phyloP scores from a whole-genome alignment of 2,888 invertebrate genomes.

The Euplagia quadripunctaria region DNA sequence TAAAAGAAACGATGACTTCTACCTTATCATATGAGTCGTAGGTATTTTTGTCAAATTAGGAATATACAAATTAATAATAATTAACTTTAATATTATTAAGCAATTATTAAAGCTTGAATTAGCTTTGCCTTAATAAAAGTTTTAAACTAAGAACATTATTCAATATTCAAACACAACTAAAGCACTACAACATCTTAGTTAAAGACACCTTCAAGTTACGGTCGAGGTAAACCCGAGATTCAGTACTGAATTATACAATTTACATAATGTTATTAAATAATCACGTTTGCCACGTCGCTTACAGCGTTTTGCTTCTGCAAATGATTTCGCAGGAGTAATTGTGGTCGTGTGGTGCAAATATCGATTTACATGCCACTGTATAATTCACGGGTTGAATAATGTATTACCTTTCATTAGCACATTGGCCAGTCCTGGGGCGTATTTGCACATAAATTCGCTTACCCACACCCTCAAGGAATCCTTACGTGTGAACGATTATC shows the following conservation, averaged over 20 bases:
- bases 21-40: no score
- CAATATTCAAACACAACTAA: constrained; percentile 24
- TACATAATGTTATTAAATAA: constrained; percentile 55
- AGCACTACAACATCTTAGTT: constrained; percentile 32
- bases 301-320: constrained; percentile 67
- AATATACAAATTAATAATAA: no score
- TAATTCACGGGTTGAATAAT: constrained; percentile 87
- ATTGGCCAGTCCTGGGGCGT: constrained; percentile 83
- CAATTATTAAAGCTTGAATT: no score
- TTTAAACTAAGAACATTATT: not conserved
- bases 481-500: constrained; percentile 81
- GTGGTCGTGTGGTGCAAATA: constrained; percentile 85
- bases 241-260: constrained; percentile 47
- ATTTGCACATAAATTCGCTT: constrained; percentile 86
- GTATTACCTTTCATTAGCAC: constrained; percentile 87
- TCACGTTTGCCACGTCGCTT: constrained; percentile 46
- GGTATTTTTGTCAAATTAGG: no score
- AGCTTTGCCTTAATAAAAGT: not conserved
- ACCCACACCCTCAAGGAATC: constrained; percentile 81
- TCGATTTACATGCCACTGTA: constrained; percentile 87
- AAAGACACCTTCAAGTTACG: constrained; percentile 26
- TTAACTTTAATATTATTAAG: not conserved
- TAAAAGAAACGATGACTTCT: no score
- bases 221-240: constrained; percentile 24
- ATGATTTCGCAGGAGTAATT: constrained; percentile 76